Percentiles rank a stretch among this genome's conserved stretches.
Evolutionary conservation across 2,113 vertebrate species (phyloP).

Genomic region (Sinocyclocheilus rhinocerous): DNA sequence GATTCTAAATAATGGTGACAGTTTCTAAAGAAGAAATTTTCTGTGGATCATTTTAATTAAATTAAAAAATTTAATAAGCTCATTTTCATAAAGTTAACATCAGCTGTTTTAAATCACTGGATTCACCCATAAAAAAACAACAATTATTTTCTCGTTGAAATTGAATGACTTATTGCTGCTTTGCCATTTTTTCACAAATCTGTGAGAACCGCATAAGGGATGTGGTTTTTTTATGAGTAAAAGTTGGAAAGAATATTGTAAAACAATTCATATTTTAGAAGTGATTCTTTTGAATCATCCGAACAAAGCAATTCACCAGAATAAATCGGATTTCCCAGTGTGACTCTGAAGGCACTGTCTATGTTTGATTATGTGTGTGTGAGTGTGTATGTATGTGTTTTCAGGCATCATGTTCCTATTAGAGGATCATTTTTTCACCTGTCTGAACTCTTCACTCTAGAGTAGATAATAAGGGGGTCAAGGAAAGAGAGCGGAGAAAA

Average conservation of each 20-base stretch:
- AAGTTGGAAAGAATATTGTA: too few species aligned
- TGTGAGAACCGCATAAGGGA: too few species aligned
- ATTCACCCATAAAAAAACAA: not conserved
- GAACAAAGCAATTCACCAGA: not conserved
- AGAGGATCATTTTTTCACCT: slow-evolving; percentile 54
- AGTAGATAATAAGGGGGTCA: slow-evolving; percentile 40
- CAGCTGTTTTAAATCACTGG: too few species aligned
- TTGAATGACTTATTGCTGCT: not conserved
- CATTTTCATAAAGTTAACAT: too few species aligned
- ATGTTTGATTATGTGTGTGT: not conserved
- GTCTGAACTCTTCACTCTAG: slow-evolving; percentile 29
- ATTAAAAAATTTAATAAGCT: too few species aligned
- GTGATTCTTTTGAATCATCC: not conserved
- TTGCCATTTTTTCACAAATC: too few species aligned
- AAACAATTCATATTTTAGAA: not conserved
- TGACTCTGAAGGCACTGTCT: not conserved
- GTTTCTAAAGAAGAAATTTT: too few species aligned
- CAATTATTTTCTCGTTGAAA: not conserved
- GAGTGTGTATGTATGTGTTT: slow-evolving; percentile 33
- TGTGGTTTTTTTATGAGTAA: too few species aligned
- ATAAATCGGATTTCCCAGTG: not conserved
- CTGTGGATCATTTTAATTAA: too few species aligned
- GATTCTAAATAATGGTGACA: too few species aligned
- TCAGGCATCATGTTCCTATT: slow-evolving; percentile 5
- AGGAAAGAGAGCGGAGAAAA: slow-evolving; percentile 17